Base-by-base conservation (phyloP, 2,113 vertebrate species). In the Phaethon lepturus region DNA sequence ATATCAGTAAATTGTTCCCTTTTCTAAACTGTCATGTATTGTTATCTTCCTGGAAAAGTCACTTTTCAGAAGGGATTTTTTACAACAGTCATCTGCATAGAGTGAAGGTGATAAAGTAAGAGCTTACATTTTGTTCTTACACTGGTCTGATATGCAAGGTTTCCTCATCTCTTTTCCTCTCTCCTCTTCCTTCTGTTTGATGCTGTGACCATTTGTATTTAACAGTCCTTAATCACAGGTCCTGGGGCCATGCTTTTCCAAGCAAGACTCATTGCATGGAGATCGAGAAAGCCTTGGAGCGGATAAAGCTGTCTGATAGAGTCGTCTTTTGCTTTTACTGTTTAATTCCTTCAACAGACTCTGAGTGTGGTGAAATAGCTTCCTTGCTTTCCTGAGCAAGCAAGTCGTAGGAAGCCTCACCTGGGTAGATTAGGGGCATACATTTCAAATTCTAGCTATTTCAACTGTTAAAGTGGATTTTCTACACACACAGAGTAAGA, bases 381-480 rank as follows among this genome's bases (percentile, higher is more conserved):
- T 88, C 28, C 68, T 76, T 58, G 44, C n/a, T 81, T 93, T 78
- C 68, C 52, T 64, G 84, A 86, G 47, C 31, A 68, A 86, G 45
- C 10, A 93, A 90, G 52, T 83, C 44, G n/a, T 31, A 84, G 50
- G 18, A 88, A 92, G 44, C 64, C 25, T 95, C 44, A 81, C 14
- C 40, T 85, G 44, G 13, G 11, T 38, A 91, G 35, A 42, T 56
- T 76, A 85, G 38, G 17, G 50, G 40, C 68, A 72, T 29, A 45
- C 1, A 9, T 84, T 94, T 68, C 35, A 84, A 92, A 92, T 85
- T 84, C 56, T 38, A 77, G 31, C 50, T 74, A 74, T 87, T 97
- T 95, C 76, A 93, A 22, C 69, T 67, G 47, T 66, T 90, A 92
- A 91, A 92, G 64, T 60, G 71, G 81, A 86, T 96, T 96, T 93